These are phyloP conservation scores for Clepsis dumicolana DNA, from an alignment of 2,888 invertebrate genomes.

Conservation along the genomic window DNA sequence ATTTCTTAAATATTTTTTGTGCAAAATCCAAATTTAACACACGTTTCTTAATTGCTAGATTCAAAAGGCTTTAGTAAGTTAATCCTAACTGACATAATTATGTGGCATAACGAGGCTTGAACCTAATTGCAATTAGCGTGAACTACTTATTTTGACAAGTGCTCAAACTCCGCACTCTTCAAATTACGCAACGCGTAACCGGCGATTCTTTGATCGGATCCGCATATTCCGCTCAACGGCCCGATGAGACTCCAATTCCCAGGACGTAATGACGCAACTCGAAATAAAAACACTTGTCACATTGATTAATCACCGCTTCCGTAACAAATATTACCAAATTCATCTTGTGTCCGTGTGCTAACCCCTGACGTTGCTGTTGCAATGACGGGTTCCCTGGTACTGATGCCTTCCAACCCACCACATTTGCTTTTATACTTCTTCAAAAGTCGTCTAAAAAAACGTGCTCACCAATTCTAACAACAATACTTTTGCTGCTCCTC, in stretches of 20 bases:
- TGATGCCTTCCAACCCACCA: slow-evolving; percentile 61
- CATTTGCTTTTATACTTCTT: slow-evolving; percentile 77
- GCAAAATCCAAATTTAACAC: slow-evolving; percentile 40
- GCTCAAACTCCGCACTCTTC: not conserved
- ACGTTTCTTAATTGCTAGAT: not conserved
- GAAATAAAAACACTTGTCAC: slow-evolving; percentile 46
- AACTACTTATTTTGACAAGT: not conserved
- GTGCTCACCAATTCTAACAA: slow-evolving; percentile 63
- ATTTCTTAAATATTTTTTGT: too few relatives aligned
- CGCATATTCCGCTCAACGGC: slow-evolving; percentile 11
- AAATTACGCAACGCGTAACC: slow-evolving; percentile 2
- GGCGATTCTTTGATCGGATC: slow-evolving; percentile 12
- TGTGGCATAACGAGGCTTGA: not conserved
- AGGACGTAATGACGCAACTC: slow-evolving; percentile 21
- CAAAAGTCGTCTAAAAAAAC: slow-evolving; percentile 76
- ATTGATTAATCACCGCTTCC: slow-evolving; percentile 41
- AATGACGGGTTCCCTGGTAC: slow-evolving; percentile 67
- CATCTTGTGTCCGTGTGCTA: slow-evolving; percentile 58
- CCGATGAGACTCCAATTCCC: slow-evolving; percentile 22
- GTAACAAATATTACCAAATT: slow-evolving; percentile 66
- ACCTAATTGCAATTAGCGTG: not conserved
- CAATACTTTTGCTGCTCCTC: slow-evolving; percentile 49
- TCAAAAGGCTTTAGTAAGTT: not conserved
- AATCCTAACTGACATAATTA: not conserved
- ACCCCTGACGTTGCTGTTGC: slow-evolving; percentile 57